phyloP scores from a whole-genome alignment of 2,113 vertebrate genomes.

The Athene noctua region DNA sequence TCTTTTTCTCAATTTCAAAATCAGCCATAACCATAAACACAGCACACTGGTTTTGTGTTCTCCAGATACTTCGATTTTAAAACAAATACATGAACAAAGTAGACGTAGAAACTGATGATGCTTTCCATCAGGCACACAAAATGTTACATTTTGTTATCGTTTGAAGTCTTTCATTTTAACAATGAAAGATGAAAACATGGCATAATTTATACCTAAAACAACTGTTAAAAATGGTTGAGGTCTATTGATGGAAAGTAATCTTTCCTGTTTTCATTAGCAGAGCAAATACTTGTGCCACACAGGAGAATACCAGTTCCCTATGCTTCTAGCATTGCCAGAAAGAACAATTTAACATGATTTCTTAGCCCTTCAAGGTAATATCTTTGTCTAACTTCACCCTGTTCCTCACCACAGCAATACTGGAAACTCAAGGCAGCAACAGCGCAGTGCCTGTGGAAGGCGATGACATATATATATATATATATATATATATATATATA shows the following conservation, averaged over 20 bases:
- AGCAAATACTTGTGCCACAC: background rate
- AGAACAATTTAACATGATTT: background rate
- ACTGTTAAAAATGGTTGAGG: background rate
- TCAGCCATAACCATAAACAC: background rate
- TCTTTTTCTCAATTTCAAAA: background rate
- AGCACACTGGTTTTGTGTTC: background rate
- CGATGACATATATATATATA: background rate
- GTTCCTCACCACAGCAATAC: background rate
- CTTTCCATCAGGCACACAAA: background rate
- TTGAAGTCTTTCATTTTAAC: background rate
- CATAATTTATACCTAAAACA: background rate
- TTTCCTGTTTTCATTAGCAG: background rate
- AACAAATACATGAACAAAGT: background rate
- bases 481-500: too few species aligned
- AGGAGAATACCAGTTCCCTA: background rate
- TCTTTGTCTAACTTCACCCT: background rate
- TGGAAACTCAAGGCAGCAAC: background rate
- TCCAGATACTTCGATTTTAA: background rate
- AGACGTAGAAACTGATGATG: background rate
- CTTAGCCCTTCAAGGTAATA: background rate
- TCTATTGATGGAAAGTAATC: background rate
- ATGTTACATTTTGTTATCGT: background rate
- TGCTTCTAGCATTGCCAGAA: background rate
- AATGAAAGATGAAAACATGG: background rate
- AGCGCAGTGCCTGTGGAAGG: background rate